Conservation (phyloP, 2,888 invertebrate genomes). For the Rhaphigaster nebulosa region DNA sequence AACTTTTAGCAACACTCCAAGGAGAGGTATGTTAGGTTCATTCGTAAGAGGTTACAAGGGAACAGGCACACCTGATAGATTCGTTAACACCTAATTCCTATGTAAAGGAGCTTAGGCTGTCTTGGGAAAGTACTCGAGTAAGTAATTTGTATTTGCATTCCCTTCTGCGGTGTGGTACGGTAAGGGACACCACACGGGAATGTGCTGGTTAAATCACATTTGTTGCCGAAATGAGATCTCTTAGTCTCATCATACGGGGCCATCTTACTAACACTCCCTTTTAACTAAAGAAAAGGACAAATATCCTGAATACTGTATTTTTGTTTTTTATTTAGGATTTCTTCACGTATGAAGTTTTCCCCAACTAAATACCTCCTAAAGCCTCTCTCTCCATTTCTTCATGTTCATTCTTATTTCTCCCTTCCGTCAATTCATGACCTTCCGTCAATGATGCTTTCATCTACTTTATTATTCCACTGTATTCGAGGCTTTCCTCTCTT, state of each 20-base stretch:
- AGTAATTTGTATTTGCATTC: constrained; percentile 25
- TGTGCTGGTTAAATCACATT: neutral
- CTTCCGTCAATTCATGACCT: no score
- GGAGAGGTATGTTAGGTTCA: neutral
- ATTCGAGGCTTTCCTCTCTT: no score
- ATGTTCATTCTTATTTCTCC: no score
- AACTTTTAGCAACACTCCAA: neutral
- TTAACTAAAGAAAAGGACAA: neutral
- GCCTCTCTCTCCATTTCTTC: no score
- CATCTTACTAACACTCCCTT: neutral
- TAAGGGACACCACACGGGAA: neutral
- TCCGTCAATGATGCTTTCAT: no score
- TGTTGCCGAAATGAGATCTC: neutral
- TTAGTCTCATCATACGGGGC: neutral
- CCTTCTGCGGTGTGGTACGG: neutral
- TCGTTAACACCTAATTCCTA: constrained; percentile 21
- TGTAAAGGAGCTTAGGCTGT: constrained; percentile 38
- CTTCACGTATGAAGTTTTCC: no score
- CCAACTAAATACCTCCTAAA: no score
- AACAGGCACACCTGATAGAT: constrained; percentile 22
- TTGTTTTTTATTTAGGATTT: no score
- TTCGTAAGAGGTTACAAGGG: neutral
- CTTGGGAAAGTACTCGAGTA: constrained; percentile 1
- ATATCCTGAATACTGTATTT: no score
- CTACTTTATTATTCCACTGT: no score